Conservation (phyloP, 1,140 invertebrate species). For the Chionoecetes opilio region DNA sequence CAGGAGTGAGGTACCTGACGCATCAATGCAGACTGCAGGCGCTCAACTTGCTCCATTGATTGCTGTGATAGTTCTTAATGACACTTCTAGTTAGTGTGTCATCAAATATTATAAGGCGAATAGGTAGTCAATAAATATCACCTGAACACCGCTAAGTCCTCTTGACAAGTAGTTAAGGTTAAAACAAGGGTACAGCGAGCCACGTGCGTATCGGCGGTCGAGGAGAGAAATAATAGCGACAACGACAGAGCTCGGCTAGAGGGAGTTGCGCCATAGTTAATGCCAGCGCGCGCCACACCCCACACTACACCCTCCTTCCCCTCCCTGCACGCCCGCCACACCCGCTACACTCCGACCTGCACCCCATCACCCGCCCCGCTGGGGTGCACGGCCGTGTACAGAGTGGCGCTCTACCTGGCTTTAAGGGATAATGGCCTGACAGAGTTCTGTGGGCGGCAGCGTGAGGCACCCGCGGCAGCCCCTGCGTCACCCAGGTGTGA, state of each 20-base stretch:
- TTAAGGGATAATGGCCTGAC: background rate
- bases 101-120: background rate
- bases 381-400: no score
- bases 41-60: conserved; percentile 71
- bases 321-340: background rate
- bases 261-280: conserved; percentile 15
- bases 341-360: background rate
- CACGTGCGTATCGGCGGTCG: conserved; percentile 44
- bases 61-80: conserved; percentile 56
- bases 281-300: conserved; percentile 6
- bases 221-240: conserved; percentile 38
- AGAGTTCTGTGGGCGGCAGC: background rate
- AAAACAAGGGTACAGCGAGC: conserved; percentile 60
- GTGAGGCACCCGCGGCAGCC: background rate
- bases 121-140: background rate
- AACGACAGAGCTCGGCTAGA: background rate
- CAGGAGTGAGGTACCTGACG: conserved; percentile 8
- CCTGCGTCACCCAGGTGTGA: conserved; percentile 6
- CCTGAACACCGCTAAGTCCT: background rate
- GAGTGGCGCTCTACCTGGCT: background rate
- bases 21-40: conserved; percentile 60
- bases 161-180: background rate
- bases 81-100: conserved; percentile 15
- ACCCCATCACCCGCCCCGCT: background rate
- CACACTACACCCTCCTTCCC: background rate